Conservation (phyloP, 2,113 vertebrate genomes). For the Hyperopisus bebe region DNA sequence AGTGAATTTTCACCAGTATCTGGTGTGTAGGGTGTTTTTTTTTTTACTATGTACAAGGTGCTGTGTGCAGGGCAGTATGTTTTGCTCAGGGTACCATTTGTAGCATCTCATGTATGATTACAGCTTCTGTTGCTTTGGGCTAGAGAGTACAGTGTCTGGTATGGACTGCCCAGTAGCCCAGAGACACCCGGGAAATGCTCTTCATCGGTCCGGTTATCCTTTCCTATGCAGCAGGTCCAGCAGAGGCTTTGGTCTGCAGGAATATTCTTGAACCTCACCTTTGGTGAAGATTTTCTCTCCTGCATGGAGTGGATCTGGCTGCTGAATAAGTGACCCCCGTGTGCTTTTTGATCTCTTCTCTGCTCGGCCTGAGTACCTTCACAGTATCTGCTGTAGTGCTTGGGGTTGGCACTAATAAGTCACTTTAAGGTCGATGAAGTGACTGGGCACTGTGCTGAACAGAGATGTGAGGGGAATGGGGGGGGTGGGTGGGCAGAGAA, state of each 20-base stretch:
- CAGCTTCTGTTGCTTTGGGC: background rate
- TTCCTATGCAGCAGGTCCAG: background rate
- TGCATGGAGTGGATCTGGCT: background rate
- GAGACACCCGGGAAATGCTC: background rate
- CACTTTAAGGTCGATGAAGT: background rate
- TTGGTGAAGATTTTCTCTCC: background rate
- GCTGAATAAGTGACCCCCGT: background rate
- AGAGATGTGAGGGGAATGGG: background rate
- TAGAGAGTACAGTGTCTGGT: background rate
- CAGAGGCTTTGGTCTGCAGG: background rate
- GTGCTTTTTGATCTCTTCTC: background rate
- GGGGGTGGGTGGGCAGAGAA: background rate
- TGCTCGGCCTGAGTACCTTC: background rate
- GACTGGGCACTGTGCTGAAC: background rate
- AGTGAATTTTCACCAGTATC: background rate
- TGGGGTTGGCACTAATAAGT: background rate
- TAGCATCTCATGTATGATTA: background rate
- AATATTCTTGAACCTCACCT: background rate
- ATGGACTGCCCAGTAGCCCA: background rate
- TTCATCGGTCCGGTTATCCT: background rate
- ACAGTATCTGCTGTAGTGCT: background rate
- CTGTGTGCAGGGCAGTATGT: background rate
- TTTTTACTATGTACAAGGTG: background rate
- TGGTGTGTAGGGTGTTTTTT: background rate
- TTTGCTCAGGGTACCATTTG: background rate